Conservation (phyloP, 2,888 invertebrate genomes). For the Aromia moschata region DNA sequence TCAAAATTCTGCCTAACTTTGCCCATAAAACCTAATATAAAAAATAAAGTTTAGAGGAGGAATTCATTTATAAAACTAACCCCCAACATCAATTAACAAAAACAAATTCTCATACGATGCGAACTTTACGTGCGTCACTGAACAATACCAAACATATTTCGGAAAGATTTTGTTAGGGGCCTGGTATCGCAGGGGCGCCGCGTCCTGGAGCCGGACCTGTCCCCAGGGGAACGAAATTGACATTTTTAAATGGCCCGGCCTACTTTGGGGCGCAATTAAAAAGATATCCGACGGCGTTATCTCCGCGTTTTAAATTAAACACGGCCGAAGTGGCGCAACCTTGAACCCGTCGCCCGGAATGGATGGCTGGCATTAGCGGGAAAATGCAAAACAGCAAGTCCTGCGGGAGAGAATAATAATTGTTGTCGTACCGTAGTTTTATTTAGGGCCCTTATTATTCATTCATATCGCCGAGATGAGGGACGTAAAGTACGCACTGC, state of each 20-base stretch:
- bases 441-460: neutral
- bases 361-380: neutral
- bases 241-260: neutral
- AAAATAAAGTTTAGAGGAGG: too few species aligned
- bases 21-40: too few species aligned
- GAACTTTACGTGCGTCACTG: too few species aligned
- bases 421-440: neutral
- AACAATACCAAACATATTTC: too few species aligned
- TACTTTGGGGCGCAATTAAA: conserved; percentile 2
- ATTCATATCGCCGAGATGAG: neutral
- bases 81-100: too few species aligned
- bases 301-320: neutral
- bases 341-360: neutral
- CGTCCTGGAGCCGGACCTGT: too few species aligned
- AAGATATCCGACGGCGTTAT: conserved; percentile 9
- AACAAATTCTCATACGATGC: too few species aligned
- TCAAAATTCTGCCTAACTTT: too few species aligned
- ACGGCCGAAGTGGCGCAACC: neutral
- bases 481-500: neutral
- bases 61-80: too few species aligned
- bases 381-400: neutral
- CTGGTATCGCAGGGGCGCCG: too few species aligned
- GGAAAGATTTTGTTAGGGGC: too few species aligned
- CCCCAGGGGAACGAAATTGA: conserved; percentile 6
- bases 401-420: neutral